Evolutionary conservation across 2,797 vertebrate species (phyloP), one percentile per base, ranked within the genome.

Genomic region (Anolis apletophallus): DNA sequence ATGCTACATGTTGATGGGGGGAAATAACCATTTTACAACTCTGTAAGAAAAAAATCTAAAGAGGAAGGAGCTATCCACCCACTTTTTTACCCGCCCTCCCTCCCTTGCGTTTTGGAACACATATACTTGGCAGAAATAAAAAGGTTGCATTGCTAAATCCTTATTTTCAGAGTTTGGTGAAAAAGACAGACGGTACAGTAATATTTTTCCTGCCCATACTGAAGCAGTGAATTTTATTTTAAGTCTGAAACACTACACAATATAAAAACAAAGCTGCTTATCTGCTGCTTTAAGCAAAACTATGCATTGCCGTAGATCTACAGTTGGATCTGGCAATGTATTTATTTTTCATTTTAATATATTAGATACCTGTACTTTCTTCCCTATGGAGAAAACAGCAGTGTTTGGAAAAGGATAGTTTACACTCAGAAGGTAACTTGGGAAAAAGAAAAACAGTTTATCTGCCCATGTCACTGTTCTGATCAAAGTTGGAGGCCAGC

Each of bases 71-170:
- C 5, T 1, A 13, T 29, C 73, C 34, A 13, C 52, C 23, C 9
- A 46, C 6, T 68, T 29, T 46, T 68, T 69, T 50, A n/a, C n/a
- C n/a, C 5, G 14, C 19, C 55, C 21, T 79, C 13, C 54, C 21
- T 10, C 14, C 40, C 21, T 73, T 13, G 46, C 23, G 61, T 5
- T 19, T 40, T 26, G 19, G 40, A 73, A 72, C 3, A n/a, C 34
- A 54, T 9, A 54, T 34, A 85, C 68, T 55, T 85, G 73, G 21
- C n/a, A 83, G 23, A 12, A 54, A 46, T 46, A 46, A 83, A 83
- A 2, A 2, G 55, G 5, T n/a, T 78, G 16, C 57, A 76, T 46
- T 85, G 54, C 57, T 77, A 85, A 69, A 78, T 69, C 11, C 34
- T 75, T 9, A 64, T 76, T 76, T 76, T 84, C n/a, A 32, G 29